phyloP scores from a whole-genome alignment of 2,113 vertebrate species.

The Psittacula cyanocephala region DNA sequence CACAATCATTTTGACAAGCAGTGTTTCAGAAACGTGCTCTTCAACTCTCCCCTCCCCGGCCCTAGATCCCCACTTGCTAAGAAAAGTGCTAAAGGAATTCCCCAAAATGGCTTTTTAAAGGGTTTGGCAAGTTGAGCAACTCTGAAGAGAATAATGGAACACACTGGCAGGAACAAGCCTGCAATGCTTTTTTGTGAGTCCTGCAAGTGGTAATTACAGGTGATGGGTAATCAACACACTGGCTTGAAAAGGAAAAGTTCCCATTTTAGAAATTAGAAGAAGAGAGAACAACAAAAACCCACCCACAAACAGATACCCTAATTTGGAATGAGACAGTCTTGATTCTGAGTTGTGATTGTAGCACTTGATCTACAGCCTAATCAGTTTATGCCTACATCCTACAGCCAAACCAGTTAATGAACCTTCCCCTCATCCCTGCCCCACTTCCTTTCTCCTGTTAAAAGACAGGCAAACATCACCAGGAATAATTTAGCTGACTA shows the following conservation, averaged over 20 bases:
- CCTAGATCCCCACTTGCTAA: not conserved
- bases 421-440: not conserved
- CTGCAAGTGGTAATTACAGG: not conserved
- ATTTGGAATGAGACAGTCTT: not conserved
- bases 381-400: not conserved
- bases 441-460: not conserved
- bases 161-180: not conserved
- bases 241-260: not conserved
- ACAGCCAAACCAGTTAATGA: not conserved
- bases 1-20: not conserved
- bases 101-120: not conserved
- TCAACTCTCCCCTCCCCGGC: fast-evolving
- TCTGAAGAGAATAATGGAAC: not conserved
- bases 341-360: not conserved
- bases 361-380: not conserved
- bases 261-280: not conserved
- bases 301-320: not conserved
- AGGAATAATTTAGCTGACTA: not conserved
- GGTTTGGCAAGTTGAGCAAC: not conserved
- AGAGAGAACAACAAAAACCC: not conserved
- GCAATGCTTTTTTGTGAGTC: not conserved
- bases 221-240: not conserved
- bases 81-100: not conserved
- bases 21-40: not conserved
- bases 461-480: not conserved